These are phyloP conservation scores for Philypnodon macrostomus DNA, from an alignment of 2,797 vertebrate species.

Conservation along the genomic window DNA sequence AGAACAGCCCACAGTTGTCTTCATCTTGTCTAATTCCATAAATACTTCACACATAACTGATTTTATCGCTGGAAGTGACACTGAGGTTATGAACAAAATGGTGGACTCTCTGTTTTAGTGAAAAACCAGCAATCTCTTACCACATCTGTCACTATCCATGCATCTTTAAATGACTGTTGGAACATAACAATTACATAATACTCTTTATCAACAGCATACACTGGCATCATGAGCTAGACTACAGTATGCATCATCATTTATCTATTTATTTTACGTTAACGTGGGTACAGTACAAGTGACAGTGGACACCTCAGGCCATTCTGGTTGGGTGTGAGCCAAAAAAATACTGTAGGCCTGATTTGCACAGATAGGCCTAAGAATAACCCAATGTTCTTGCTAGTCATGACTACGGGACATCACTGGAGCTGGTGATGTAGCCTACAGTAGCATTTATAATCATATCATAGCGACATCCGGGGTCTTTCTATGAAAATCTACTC, in stretches of 20 bases:
- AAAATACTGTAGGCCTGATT: slow-evolving; percentile 23
- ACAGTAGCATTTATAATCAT: slow-evolving; percentile 1
- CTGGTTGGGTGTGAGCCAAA: slow-evolving; percentile 5
- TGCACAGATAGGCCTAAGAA: slow-evolving; percentile 24
- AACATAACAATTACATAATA: slow-evolving; percentile 43
- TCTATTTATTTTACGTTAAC: no score
- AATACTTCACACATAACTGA: slow-evolving; percentile 4
- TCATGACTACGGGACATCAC: neutral
- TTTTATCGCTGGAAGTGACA: neutral
- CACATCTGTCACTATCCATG: slow-evolving; percentile 20
- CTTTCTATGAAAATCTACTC: neutral
- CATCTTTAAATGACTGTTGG: slow-evolving; percentile 23
- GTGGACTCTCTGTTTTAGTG: neutral
- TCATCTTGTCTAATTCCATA: neutral
- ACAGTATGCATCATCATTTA: neutral
- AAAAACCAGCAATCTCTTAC: slow-evolving; percentile 10
- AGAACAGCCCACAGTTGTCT: neutral
- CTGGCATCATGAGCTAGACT: slow-evolving; percentile 7
- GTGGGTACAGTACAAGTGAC: neutral
- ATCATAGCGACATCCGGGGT: slow-evolving; percentile 6
- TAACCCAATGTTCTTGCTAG: neutral
- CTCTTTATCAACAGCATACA: slow-evolving; percentile 17
- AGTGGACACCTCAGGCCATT: slow-evolving; percentile 4
- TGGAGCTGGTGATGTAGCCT: slow-evolving; percentile 3
- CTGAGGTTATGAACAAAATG: slow-evolving; percentile 1